These are phyloP conservation scores for Eubasilissa splendida DNA, from an alignment of 2,888 invertebrate species.

Conservation along the genomic window DNA sequence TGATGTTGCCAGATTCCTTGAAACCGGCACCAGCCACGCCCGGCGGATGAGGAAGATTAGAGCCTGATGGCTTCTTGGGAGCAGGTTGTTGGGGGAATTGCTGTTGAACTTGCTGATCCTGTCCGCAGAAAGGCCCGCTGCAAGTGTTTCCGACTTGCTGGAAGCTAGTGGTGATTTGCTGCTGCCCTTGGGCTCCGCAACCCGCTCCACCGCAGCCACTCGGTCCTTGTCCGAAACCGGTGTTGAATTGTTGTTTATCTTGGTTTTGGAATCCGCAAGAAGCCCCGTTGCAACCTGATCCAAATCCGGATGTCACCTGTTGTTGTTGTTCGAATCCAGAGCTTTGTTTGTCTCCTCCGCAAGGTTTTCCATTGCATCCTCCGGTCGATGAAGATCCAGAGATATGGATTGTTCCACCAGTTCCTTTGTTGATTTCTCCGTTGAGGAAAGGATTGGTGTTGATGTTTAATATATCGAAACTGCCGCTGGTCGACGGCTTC, in stretches of 20 bases:
- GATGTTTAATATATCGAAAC: constrained; percentile 63
- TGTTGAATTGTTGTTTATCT: constrained; percentile 18
- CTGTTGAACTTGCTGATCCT: constrained; percentile 49
- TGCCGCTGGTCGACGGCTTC: not conserved
- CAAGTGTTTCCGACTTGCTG: constrained; percentile 22
- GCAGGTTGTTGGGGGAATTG: constrained; percentile 62
- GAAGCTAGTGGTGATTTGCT: constrained; percentile 1
- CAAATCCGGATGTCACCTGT: constrained; percentile 13
- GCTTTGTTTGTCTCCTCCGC: constrained; percentile 8
- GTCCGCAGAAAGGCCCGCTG: constrained; percentile 50
- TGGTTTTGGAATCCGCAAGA: constrained; percentile 4
- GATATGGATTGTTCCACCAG: constrained; percentile 21
- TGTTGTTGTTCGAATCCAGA: constrained; percentile 1
- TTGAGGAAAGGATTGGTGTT: constrained; percentile 66
- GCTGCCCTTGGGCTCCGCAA: constrained; percentile 32
- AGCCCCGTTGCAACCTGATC: not conserved
- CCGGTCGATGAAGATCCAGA: constrained; percentile 35
- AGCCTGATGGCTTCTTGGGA: constrained; percentile 61
- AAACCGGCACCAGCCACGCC: constrained; percentile 57
- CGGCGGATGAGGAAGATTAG: constrained; percentile 51
- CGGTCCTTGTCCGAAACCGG: constrained; percentile 16
- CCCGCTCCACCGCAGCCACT: constrained; percentile 35
- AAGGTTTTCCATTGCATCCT: constrained; percentile 25
- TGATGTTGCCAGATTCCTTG: constrained; percentile 64
- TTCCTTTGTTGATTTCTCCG: constrained; percentile 52